Evolutionary conservation across 2,888 invertebrate species (phyloP), one percentile per base, ranked within the genome.

Genomic region (Glaucopsyche alexis): DNA sequence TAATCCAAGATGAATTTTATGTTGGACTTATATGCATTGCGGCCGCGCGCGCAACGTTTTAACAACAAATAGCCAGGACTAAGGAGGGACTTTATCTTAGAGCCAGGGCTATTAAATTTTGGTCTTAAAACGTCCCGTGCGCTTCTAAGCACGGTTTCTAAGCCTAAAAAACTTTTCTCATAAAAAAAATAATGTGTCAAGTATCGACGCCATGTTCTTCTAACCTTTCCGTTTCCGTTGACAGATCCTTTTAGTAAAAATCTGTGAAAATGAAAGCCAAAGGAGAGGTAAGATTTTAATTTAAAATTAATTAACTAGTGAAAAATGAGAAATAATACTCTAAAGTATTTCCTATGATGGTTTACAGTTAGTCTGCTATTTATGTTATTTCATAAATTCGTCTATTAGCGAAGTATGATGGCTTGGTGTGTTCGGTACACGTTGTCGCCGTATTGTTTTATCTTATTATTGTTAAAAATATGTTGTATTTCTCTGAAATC

Each of bases 231-330:
- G 90, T 80, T 91, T 92, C 91, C 91, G 86, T 87, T 90, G 89
- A 88, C 87, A 88, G 85, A 78, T 87, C 94, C 94, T 92, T 91
- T 93, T 86, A 85, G 83, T 82, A 78, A 82, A 86, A 89, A 85
- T 81, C 87, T 89, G 87, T 81, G 82, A 95, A 94, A 94, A 97
- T 97, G 97, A 97, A 96, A 94, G 97, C 97, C 80, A 97, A 97
- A 94, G 97, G 97, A 94, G 96, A 96, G 96, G 97, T 97, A 83
- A 89, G 77, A 72, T 77, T 74, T 73, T 49, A 49, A 74, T 75
- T 76, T 77, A 74, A 74, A 73, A 72, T 52, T 66, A 70, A 71
- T 73, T 75, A 55, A 55, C 14, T 60, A 11, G 73, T 60, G 29
- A 38, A 71, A 72, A 73, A 50, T n/a, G 45, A 16, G 42, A 40